Evolutionary conservation across 2,888 invertebrate species (phyloP).

Genomic region (Andrena flavipes): DNA sequence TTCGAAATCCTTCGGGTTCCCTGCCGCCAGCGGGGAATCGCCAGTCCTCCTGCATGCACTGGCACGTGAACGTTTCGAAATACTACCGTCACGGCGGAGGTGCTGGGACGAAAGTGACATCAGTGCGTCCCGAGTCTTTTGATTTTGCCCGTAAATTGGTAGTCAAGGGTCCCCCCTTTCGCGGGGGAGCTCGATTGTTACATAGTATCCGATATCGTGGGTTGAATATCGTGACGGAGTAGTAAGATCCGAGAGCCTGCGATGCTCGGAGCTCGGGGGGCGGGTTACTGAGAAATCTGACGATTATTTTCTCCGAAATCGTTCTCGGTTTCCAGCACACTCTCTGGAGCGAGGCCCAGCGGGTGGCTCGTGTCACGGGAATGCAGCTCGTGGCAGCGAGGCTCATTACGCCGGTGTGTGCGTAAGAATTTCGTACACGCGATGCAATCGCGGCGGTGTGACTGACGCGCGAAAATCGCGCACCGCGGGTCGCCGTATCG

Average conservation of each 20-base stretch:
- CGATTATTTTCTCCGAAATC: constrained; percentile 65
- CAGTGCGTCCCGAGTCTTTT: too few relatives aligned
- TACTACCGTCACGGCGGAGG: neutral
- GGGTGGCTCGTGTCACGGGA: constrained; percentile 69
- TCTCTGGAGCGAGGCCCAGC: constrained; percentile 64
- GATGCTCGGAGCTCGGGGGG: constrained; percentile 6
- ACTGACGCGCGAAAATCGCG: constrained; percentile 37
- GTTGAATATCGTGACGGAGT: neutral
- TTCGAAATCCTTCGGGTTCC: constrained; percentile 36
- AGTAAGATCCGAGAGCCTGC: neutral
- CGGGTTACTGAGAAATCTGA: constrained; percentile 54
- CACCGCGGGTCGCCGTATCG: constrained; percentile 24
- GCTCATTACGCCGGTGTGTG: constrained; percentile 78
- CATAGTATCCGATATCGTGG: neutral
- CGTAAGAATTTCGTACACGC: constrained; percentile 76
- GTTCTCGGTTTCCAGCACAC: constrained; percentile 54
- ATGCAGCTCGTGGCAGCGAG: constrained; percentile 72
- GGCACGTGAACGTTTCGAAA: constrained; percentile 8
- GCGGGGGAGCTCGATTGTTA: neutral
- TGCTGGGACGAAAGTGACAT: constrained; percentile 2
- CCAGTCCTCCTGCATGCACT: constrained; percentile 19
- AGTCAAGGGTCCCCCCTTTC: neutral
- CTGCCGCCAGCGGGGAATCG: constrained; percentile 18
- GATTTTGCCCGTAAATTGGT: too few relatives aligned
- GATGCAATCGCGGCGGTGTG: constrained; percentile 73